These are phyloP conservation scores for Sphecodes monilicornis DNA, from an alignment of 2,888 invertebrate genomes.

Conservation along the genomic window DNA sequence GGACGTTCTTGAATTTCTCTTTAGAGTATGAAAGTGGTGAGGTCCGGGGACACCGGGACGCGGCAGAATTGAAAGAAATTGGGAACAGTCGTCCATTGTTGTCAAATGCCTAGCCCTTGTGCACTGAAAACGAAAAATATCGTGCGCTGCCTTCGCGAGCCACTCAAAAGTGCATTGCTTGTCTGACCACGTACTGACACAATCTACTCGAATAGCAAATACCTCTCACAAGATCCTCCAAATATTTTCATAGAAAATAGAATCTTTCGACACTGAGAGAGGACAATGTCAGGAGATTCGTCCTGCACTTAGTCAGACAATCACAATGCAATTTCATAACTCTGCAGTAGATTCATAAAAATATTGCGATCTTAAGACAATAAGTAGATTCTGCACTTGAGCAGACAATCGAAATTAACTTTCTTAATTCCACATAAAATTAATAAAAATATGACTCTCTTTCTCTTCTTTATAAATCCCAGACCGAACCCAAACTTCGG, in stretches of 20 bases:
- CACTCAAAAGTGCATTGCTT: neutral
- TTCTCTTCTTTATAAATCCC: neutral
- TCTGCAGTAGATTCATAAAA: neutral
- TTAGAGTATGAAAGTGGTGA: neutral
- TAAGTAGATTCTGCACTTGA: neutral
- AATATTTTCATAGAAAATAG: neutral
- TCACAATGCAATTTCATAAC: neutral
- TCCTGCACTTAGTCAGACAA: neutral
- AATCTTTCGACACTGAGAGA: neutral
- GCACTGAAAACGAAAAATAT: neutral
- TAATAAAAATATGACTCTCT: no score
- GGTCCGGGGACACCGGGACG: conserved; percentile 12
- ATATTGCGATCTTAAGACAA: no score
- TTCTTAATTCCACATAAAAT: neutral
- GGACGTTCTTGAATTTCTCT: conserved; percentile 45
- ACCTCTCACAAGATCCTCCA: neutral
- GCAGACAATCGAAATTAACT: neutral
- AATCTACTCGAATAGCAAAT: neutral
- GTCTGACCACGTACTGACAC: neutral
- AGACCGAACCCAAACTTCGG: neutral
- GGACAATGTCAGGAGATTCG: neutral
- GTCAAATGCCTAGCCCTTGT: neutral
- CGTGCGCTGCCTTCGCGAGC: neutral
- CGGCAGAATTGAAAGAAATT: conserved; percentile 8
- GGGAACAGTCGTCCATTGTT: conserved; percentile 14